Percentiles rank a stretch among this genome's conserved stretches.
Conservation (phyloP, 2,113 vertebrate genomes). For the Prietella phreatophila region DNA sequence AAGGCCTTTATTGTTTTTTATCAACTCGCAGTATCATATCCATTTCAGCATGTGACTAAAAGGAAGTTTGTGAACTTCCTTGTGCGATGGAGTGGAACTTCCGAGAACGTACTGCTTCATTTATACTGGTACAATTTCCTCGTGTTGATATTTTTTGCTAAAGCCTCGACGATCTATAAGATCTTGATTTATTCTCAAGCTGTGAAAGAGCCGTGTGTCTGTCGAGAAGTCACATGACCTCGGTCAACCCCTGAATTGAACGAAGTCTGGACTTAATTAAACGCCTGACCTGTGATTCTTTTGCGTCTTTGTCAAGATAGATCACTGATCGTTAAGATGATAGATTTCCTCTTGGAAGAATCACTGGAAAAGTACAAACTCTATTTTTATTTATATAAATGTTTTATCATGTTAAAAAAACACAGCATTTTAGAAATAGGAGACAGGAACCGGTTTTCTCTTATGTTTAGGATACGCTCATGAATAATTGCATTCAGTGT, state of each 20-base stretch:
- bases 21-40: background rate
- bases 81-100: background rate
- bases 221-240: constrained; percentile 57
- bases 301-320: background rate
- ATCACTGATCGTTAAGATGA: background rate
- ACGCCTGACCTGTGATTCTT: background rate
- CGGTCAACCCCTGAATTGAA: constrained; percentile 47
- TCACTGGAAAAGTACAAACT: background rate
- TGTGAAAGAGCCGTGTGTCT: constrained; percentile 54
- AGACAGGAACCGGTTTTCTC: background rate
- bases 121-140: background rate
- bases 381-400: background rate
- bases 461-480: too few species aligned
- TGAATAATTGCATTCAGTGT: background rate
- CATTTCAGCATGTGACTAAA: background rate
- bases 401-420: background rate
- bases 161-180: background rate
- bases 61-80: constrained; percentile 19
- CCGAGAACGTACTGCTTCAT: background rate
- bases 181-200: constrained; percentile 14
- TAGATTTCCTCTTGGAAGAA: background rate
- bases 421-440: background rate
- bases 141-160: background rate
- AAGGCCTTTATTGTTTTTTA: background rate
- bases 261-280: constrained; percentile 39